Evolutionary conservation across 2,888 invertebrate genomes (phyloP).

Genomic region (Protodeltote pygarga): DNA sequence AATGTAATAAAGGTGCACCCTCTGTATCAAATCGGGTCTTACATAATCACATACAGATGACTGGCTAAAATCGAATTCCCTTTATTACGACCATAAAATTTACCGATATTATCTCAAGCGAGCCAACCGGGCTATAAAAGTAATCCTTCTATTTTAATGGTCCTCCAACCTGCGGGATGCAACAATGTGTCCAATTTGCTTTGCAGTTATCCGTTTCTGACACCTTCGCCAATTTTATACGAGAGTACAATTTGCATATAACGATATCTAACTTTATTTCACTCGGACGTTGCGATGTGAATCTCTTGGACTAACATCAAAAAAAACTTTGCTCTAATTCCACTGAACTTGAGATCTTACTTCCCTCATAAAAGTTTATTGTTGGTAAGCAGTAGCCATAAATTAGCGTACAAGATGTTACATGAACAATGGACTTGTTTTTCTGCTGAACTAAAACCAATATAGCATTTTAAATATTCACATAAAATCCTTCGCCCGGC

Average conservation of each 20-base stretch:
- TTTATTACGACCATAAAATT: conserved; percentile 85
- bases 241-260: conserved; percentile 57
- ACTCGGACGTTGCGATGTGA: conserved; percentile 14
- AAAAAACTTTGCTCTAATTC: conserved; percentile 34
- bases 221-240: conserved; percentile 54
- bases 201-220: conserved; percentile 55
- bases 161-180: conserved; percentile 80
- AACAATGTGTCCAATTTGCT: conserved; percentile 79
- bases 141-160: conserved; percentile 85
- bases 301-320: conserved; percentile 13
- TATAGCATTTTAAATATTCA: conserved; percentile 85
- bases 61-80: conserved; percentile 83
- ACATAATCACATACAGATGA: conserved; percentile 80
- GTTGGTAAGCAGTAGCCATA: conserved; percentile 47
- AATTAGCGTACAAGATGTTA: conserved; percentile 63
- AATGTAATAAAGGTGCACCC: conserved; percentile 49
- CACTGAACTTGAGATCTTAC: conserved; percentile 29
- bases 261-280: conserved; percentile 33
- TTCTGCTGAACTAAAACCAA: conserved; percentile 79
- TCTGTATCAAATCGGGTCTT: conserved; percentile 61
- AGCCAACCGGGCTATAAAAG: conserved; percentile 81
- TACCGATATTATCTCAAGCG: conserved; percentile 84
- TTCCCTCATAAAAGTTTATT: conserved; percentile 44
- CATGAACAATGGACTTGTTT: conserved; percentile 69
- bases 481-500: conserved; percentile 81